Base-by-base conservation (phyloP, 2,888 invertebrate genomes). In the Aquatica leii region DNA sequence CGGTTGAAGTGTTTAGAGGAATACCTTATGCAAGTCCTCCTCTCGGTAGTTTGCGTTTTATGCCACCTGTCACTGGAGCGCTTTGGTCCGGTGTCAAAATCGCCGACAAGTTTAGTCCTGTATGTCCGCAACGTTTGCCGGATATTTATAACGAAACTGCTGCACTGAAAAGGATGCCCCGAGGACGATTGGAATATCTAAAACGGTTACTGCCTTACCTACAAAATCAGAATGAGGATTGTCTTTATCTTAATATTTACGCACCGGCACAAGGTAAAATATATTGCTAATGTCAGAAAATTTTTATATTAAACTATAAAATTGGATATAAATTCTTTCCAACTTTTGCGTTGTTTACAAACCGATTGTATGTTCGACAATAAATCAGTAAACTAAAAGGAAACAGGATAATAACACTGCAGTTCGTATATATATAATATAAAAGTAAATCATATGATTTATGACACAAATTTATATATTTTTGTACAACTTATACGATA, bases 21-120 rank as follows among this genome's bases (percentile, higher is more conserved):
- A 91, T 98, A 63, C 97, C 97, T 3, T 98, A 97, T 81, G 98
- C 97, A 20, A 94, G 95, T 50, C 93, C 97, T 17, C 96, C 97
- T 31, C 84, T 92, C 43, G 95, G 94, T 4, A 90, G 91, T 61
- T 84, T 97, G 65, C 87, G 98, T 63, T 98, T 98, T 81, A 97
- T 97, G 95, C 97, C 97, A 9, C 97, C 97, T 15, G 95, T 96
- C 17, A 94, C 93, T 64, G 95, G 95, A 20, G 93, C 95, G 56
- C 89, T 94, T 78, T 95, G 96, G 96, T 89, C 90, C 59, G 95
- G 94, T 37, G 92, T 95, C 43, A 92, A 93, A 81, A 89, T 92
- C 73, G 94, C 95, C 67, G 94, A 94, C 81, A 87, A 86, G 78
- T 94, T 95, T 78, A 90, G 93, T 71, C 94, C 96, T 9, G 97